Evolutionary conservation across 2,797 vertebrate genomes (phyloP).

Genomic region (Catharus ustulatus): DNA sequence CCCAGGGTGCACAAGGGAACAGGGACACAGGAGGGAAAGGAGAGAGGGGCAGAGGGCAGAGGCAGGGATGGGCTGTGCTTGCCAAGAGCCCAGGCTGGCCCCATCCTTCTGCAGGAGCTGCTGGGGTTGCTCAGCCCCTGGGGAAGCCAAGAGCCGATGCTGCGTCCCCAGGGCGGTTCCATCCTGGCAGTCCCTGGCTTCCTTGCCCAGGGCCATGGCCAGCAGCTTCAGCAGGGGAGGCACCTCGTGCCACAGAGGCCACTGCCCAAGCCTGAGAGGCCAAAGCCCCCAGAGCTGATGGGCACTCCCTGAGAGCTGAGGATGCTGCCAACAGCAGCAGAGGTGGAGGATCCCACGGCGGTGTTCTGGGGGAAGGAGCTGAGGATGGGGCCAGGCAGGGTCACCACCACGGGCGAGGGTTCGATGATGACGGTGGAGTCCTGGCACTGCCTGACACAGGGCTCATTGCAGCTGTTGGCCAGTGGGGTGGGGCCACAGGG

Average conservation of each 20-base stretch:
- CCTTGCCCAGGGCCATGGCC: fast-evolving
- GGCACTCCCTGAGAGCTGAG: neutral
- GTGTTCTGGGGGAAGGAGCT: neutral
- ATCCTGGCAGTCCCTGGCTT: fast-evolving
- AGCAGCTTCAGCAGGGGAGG: neutral
- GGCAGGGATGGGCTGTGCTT: neutral
- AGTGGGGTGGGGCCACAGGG: neutral
- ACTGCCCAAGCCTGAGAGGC: neutral
- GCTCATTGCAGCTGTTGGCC: constrained; percentile 35
- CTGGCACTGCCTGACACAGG: constrained; percentile 2
- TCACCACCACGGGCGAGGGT: neutral
- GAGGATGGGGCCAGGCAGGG: neutral
- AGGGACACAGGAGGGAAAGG: neutral
- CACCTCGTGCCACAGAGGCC: neutral
- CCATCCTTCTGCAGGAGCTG: neutral
- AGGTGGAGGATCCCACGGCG: neutral
- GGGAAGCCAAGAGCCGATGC: fast-evolving
- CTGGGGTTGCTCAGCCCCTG: neutral
- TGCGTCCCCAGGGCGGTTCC: fast-evolving
- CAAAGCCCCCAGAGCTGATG: neutral
- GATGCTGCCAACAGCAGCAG: neutral
- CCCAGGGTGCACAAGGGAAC: neutral
- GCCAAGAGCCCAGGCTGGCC: neutral
- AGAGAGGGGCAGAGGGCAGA: neutral
- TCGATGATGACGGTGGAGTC: neutral